These are phyloP conservation scores for Chiridota heheva DNA, from an alignment of 35 echinoderm and acorn worm genomes.

Conservation along the genomic window DNA sequence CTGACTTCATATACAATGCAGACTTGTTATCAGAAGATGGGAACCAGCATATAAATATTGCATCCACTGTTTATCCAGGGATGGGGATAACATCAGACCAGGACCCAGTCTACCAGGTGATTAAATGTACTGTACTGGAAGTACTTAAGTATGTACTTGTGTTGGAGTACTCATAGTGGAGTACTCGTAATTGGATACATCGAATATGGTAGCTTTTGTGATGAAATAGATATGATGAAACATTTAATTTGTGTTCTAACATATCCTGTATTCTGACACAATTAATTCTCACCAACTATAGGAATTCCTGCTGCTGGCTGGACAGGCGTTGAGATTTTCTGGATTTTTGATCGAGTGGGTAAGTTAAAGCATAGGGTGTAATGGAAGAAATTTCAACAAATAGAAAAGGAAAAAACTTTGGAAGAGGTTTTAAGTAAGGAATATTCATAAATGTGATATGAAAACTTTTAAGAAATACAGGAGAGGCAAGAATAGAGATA, in stretches of 20 bases:
- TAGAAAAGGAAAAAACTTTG: too few relatives aligned
- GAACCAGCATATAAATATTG: slow-evolving; percentile 57
- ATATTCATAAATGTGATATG: background rate
- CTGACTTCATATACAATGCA: slow-evolving; percentile 86
- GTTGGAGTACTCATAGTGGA: background rate
- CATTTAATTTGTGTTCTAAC: background rate
- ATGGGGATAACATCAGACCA: slow-evolving; percentile 82
- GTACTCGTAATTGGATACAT: background rate
- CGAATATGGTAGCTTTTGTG: too few relatives aligned
- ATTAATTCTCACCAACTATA: background rate
- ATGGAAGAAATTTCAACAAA: too few relatives aligned
- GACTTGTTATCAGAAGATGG: slow-evolving; percentile 69
- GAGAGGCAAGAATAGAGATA: background rate
- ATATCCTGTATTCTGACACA: background rate
- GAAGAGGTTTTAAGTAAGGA: background rate
- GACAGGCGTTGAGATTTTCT: slow-evolving; percentile 63
- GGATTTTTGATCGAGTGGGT: slow-evolving; percentile 96
- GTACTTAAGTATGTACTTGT: background rate
- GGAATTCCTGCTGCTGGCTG: slow-evolving; percentile 86
- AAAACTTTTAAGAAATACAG: background rate
- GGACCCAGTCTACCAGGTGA: slow-evolving; percentile 85
- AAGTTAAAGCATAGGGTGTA: slow-evolving; percentile 39
- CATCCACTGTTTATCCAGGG: slow-evolving; percentile 80
- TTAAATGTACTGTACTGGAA: background rate
- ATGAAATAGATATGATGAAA: background rate